Conservation (phyloP, 2,888 invertebrate species). For the Germaria angustata region DNA sequence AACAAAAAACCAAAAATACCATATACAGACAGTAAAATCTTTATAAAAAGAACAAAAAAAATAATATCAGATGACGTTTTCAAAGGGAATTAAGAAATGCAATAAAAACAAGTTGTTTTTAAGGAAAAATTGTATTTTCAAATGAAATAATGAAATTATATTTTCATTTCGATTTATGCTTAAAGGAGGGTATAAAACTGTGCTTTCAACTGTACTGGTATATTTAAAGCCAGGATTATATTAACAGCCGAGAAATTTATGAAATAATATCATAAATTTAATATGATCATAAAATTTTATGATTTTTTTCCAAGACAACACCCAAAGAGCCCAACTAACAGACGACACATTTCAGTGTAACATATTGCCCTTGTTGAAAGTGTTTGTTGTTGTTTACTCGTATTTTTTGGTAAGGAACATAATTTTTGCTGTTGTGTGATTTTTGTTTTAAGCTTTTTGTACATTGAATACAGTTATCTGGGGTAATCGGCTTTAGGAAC, state of each 20-base stretch:
- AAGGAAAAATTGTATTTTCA: neutral
- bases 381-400: slow-evolving; percentile 8
- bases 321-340: slow-evolving; percentile 37
- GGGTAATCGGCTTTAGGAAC: slow-evolving; percentile 71
- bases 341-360: slow-evolving; percentile 56
- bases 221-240: slow-evolving; percentile 51
- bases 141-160: slow-evolving; percentile 59
- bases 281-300: slow-evolving; percentile 69
- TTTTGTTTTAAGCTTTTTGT: neutral
- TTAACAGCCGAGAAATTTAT: slow-evolving; percentile 43
- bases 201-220: slow-evolving; percentile 13
- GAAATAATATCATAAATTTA: slow-evolving; percentile 70
- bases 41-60: neutral
- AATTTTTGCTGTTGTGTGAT: neutral
- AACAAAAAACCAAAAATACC: neutral
- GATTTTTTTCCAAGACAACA: slow-evolving; percentile 63
- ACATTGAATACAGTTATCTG: slow-evolving; percentile 71
- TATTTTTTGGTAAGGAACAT: too few relatives aligned
- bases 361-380: slow-evolving; percentile 50
- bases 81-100: slow-evolving; percentile 32
- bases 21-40: neutral
- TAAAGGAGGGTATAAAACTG: neutral
- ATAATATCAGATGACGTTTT: slow-evolving; percentile 63
- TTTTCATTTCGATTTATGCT: slow-evolving; percentile 35
- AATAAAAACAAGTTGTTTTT: slow-evolving; percentile 50